Percentiles rank a stretch among this genome's conserved stretches.
Conservation (phyloP, 2,113 vertebrate species). For the Sinocyclocheilus maitianheensis region DNA sequence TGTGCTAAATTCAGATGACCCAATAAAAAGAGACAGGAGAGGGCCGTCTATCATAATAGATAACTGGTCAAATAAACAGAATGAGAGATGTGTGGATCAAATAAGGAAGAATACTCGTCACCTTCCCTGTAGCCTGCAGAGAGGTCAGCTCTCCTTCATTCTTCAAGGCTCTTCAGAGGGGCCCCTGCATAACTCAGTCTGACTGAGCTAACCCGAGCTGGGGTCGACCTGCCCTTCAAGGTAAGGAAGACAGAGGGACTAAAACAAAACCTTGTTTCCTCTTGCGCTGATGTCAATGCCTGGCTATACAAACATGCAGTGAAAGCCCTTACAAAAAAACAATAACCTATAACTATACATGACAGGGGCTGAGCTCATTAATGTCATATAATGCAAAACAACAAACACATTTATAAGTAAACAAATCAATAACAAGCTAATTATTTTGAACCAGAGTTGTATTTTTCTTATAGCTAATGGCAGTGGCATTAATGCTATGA, state of each 20-base stretch:
- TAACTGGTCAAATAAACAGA: background rate
- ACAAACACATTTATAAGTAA: background rate
- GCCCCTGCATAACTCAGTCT: slow-evolving; percentile 23
- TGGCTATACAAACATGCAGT: background rate
- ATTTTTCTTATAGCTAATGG: background rate
- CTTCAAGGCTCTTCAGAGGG: slow-evolving; percentile 11
- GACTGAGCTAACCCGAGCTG: background rate
- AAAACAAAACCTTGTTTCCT: background rate
- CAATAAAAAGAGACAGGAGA: background rate
- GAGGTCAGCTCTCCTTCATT: slow-evolving; percentile 16
- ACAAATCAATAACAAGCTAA: background rate
- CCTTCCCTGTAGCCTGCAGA: background rate
- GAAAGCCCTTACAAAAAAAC: background rate
- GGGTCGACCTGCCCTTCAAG: background rate
- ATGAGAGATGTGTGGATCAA: background rate
- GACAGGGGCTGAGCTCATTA: background rate
- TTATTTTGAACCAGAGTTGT: background rate
- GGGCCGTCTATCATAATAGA: background rate
- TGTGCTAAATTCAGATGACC: background rate
- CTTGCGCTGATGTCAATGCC: background rate
- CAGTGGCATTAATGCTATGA: background rate
- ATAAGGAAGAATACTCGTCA: background rate
- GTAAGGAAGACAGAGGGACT: background rate
- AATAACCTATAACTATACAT: background rate
- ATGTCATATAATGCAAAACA: background rate